Percentiles rank a stretch among this genome's conserved stretches.
These are phyloP conservation scores for Shargacucullia verbasci DNA, from an alignment of 2,888 invertebrate species.

Conservation along the genomic window DNA sequence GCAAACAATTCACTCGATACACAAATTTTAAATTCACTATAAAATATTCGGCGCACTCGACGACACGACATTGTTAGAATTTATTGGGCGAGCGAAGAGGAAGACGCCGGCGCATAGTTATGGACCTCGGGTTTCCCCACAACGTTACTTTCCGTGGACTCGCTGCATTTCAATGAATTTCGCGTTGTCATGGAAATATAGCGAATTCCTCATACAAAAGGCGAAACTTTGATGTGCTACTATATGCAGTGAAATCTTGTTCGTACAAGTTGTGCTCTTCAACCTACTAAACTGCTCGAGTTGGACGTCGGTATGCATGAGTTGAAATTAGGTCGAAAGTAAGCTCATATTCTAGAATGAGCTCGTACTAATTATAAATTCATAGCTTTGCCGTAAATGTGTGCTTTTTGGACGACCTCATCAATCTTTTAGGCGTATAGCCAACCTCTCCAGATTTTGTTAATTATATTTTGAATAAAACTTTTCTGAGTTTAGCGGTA, in stretches of 20 bases:
- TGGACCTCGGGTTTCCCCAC: slow-evolving; percentile 61
- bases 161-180: slow-evolving; percentile 67
- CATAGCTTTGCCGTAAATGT: slow-evolving; percentile 30
- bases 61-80: slow-evolving; percentile 75
- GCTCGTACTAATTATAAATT: slow-evolving; percentile 52
- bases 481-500: too few species aligned
- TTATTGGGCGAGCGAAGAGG: slow-evolving; percentile 65
- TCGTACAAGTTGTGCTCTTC: slow-evolving; percentile 61
- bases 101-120: slow-evolving; percentile 61
- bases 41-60: slow-evolving; percentile 49
- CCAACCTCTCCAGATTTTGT: slow-evolving; percentile 16
- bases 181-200: slow-evolving; percentile 69
- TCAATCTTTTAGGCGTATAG: slow-evolving; percentile 26
- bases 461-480: slow-evolving; percentile 6
- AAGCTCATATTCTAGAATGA: slow-evolving; percentile 55
- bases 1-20: slow-evolving; percentile 37
- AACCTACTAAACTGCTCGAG: slow-evolving; percentile 58
- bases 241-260: slow-evolving; percentile 56
- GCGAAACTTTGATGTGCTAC: slow-evolving; percentile 52
- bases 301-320: slow-evolving; percentile 39
- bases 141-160: slow-evolving; percentile 63
- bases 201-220: slow-evolving; percentile 60
- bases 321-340: slow-evolving; percentile 53
- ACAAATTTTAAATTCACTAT: slow-evolving; percentile 47
- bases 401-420: slow-evolving; percentile 40